phyloP scores from a whole-genome alignment of 2,113 vertebrate genomes.

The Morone chrysops region DNA sequence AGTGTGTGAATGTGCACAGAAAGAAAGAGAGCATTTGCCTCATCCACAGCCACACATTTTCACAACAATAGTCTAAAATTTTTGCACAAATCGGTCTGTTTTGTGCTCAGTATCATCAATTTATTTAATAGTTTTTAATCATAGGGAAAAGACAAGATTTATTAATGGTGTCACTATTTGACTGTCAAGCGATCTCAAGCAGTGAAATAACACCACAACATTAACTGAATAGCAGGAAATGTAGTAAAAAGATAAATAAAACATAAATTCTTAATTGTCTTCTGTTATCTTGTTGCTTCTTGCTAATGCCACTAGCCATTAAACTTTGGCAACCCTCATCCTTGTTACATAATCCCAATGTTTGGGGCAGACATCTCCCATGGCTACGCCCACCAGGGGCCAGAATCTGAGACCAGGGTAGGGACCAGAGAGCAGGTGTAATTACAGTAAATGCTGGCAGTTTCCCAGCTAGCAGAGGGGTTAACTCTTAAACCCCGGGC shows the following conservation, averaged over 20 bases:
- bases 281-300: slow-evolving; percentile 6
- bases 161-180: not conserved
- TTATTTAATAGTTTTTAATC: not conserved
- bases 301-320: slow-evolving; percentile 37
- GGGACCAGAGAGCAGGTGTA: slow-evolving; percentile 68
- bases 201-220: not conserved
- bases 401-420: slow-evolving; percentile 51
- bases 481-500: slow-evolving; percentile 45
- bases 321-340: slow-evolving; percentile 37
- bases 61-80: not conserved
- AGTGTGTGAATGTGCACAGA: not conserved
- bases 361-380: slow-evolving; percentile 56
- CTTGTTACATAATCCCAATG: slow-evolving; percentile 52
- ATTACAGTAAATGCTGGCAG: slow-evolving; percentile 67
- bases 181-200: not conserved
- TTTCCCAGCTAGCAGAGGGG: slow-evolving; percentile 43
- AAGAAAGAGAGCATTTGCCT: not conserved
- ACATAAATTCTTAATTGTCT: not conserved
- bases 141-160: not conserved
- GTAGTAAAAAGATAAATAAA: slow-evolving; percentile 2
- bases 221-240: not conserved
- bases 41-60: not conserved
- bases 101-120: not conserved
- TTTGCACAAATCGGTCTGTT: not conserved
- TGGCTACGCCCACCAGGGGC: slow-evolving; percentile 29